These are phyloP conservation scores for Drosophila neoperkinsi DNA, from an alignment of 2,888 invertebrate species.

Conservation along the genomic window DNA sequence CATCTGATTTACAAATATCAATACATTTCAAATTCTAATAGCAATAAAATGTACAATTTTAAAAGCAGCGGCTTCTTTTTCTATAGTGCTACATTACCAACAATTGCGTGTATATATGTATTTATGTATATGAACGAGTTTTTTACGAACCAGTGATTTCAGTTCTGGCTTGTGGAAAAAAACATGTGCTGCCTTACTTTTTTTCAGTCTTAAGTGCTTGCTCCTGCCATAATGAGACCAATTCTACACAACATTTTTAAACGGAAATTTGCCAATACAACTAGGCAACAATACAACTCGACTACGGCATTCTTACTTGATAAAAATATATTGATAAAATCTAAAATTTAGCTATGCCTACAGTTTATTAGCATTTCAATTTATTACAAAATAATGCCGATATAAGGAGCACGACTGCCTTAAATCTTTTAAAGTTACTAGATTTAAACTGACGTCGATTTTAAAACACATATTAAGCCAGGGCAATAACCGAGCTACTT, in stretches of 20 bases:
- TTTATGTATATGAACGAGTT: no score
- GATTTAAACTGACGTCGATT: constrained; percentile 15
- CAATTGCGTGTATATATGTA: neutral
- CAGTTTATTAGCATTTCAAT: neutral
- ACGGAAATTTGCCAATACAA: neutral
- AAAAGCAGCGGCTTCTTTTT: neutral
- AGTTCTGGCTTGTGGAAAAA: no score
- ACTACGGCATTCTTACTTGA: neutral
- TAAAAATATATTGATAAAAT: neutral
- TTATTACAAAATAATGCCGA: neutral
- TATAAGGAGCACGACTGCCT: constrained; percentile 8
- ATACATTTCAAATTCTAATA: neutral
- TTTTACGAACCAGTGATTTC: no score
- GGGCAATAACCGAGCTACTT: constrained; percentile 57
- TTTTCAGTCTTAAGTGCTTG: neutral
- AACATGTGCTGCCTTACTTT: neutral
- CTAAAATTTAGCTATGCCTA: neutral
- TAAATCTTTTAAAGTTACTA: constrained; percentile 25
- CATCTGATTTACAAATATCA: neutral
- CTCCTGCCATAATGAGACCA: neutral
- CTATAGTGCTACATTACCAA: neutral
- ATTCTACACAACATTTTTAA: neutral
- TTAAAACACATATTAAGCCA: constrained; percentile 6
- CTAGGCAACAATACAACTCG: neutral
- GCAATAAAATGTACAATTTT: neutral